Conservation (phyloP, 2,113 vertebrate genomes). For the Tenebrosternarchus preto region DNA sequence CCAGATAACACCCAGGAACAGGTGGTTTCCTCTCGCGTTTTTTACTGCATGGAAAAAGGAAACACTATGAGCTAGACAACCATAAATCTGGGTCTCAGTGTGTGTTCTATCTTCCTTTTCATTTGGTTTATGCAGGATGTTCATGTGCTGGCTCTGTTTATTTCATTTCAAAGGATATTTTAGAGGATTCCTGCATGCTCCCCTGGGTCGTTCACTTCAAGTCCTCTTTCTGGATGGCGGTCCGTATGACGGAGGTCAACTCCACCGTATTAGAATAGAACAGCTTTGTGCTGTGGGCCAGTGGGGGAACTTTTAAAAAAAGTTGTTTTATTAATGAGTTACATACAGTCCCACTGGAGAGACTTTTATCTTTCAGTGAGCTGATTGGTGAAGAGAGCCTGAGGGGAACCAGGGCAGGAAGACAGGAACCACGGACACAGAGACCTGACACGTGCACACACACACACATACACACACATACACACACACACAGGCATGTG, state of each 20-base stretch:
- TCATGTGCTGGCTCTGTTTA: neutral
- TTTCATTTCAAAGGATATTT: slow-evolving; percentile 36
- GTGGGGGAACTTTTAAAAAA: slow-evolving; percentile 45
- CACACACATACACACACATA: neutral
- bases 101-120: too few relatives aligned
- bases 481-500: neutral
- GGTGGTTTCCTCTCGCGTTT: too few relatives aligned
- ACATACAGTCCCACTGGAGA: slow-evolving; percentile 49
- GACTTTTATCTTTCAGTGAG: slow-evolving; percentile 48
- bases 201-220: slow-evolving; percentile 23
- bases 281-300: slow-evolving; percentile 50
- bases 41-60: too few relatives aligned
- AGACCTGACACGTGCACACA: neutral
- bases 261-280: slow-evolving; percentile 52
- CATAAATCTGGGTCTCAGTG: neutral
- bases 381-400: slow-evolving; percentile 42
- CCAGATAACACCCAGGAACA: too few relatives aligned
- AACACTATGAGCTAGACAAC: neutral
- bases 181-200: slow-evolving; percentile 24
- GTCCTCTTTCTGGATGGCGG: slow-evolving; percentile 48
- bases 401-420: neutral
- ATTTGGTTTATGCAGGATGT: slow-evolving; percentile 2
- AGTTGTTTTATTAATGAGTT: slow-evolving; percentile 53
- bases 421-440: neutral
- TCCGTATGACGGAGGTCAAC: slow-evolving; percentile 51